These are phyloP conservation scores for Paralichthys olivaceus DNA, from an alignment of 2,113 vertebrate species.

Conservation along the genomic window DNA sequence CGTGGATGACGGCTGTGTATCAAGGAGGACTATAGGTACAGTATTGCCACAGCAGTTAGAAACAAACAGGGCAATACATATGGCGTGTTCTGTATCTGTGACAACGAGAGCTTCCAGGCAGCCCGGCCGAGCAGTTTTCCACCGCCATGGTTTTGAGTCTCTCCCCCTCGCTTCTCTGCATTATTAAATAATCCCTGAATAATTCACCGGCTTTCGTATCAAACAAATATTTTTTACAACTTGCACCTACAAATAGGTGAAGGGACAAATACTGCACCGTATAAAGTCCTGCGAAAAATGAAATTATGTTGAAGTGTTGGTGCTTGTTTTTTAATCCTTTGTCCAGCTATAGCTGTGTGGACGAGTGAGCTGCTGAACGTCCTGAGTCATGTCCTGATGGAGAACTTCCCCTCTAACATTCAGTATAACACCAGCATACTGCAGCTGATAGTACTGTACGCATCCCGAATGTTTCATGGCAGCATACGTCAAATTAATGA, in stretches of 20 bases:
- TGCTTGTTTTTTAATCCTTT: constrained; percentile 7
- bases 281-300: neutral
- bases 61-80: constrained; percentile 46
- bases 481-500: no score
- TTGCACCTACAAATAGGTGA: constrained; percentile 76
- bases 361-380: neutral
- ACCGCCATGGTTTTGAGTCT: constrained; percentile 78
- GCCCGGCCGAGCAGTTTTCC: constrained; percentile 76
- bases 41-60: constrained; percentile 43
- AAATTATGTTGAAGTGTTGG: neutral
- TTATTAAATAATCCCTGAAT: constrained; percentile 92
- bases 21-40: neutral
- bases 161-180: constrained; percentile 85
- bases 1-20: constrained; percentile 28
- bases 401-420: neutral
- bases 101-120: constrained; percentile 57
- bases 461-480: no score
- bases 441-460: neutral
- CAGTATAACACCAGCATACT: neutral
- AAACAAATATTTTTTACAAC: constrained; percentile 86
- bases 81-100: constrained; percentile 44
- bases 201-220: constrained; percentile 86
- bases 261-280: constrained; percentile 8
- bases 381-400: neutral
- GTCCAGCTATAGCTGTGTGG: neutral